phyloP scores from a whole-genome alignment of 2,113 vertebrate genomes.

The Anarhynchus alexandrinus region DNA sequence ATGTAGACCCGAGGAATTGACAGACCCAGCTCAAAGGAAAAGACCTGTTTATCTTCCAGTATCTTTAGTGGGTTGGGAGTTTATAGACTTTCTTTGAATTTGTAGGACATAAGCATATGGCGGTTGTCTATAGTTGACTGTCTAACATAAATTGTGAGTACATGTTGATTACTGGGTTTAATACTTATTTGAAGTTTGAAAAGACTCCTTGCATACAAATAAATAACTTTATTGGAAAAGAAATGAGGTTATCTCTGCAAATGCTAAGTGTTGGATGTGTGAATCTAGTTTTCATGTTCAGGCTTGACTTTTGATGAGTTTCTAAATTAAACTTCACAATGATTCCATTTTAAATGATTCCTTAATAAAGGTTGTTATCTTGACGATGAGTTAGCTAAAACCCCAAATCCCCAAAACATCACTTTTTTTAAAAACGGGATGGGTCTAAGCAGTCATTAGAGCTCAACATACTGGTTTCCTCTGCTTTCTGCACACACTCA shows the following conservation, averaged over 20 bases:
- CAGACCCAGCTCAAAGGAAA: background rate
- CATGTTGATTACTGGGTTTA: background rate
- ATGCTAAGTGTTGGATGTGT: constrained; percentile 24
- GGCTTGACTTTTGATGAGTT: constrained; percentile 41
- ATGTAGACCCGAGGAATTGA: background rate
- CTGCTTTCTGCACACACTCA: background rate
- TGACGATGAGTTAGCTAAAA: background rate
- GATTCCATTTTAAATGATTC: constrained; percentile 49
- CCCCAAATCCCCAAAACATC: background rate
- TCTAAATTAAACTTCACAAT: constrained; percentile 51
- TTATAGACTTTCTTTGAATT: background rate
- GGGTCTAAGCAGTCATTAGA: background rate
- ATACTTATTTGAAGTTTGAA: background rate
- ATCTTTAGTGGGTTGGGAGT: background rate
- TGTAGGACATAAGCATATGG: background rate
- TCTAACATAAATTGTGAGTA: background rate
- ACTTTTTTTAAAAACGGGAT: background rate
- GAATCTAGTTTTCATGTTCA: constrained; percentile 40
- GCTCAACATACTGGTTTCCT: background rate
- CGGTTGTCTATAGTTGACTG: background rate
- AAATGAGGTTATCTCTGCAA: constrained; percentile 23
- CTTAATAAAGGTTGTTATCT: constrained; percentile 25
- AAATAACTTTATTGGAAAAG: constrained; percentile 31
- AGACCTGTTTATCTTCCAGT: background rate
- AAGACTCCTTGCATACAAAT: constrained; percentile 14